Conservation (phyloP, 1,140 invertebrate genomes). For the Capitella teleta region DNA sequence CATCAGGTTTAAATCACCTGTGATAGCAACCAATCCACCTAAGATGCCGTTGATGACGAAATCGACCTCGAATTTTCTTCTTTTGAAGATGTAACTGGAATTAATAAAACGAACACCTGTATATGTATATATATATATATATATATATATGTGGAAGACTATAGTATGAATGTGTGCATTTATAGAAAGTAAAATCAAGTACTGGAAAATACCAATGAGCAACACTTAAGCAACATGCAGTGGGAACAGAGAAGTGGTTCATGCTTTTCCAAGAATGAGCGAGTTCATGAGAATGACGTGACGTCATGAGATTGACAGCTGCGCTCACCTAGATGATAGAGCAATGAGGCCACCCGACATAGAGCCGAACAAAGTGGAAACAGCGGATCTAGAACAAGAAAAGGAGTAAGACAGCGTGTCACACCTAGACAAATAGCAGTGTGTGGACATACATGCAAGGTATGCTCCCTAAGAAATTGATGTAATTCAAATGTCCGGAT, state of each 20-base stretch:
- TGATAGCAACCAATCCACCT: constrained; percentile 1
- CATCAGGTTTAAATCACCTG: too few species aligned
- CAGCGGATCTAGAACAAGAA: not conserved
- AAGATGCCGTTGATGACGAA: constrained; percentile 8
- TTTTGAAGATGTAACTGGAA: constrained; percentile 2
- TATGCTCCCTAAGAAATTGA: too few species aligned
- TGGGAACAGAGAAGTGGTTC: too few species aligned
- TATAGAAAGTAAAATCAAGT: too few species aligned
- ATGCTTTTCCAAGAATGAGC: too few species aligned
- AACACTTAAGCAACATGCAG: too few species aligned
- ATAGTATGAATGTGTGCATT: not conserved
- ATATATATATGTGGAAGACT: not conserved
- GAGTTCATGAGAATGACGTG: not conserved
- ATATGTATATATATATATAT: not conserved
- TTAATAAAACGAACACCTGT: not conserved
- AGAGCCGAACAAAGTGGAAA: not conserved
- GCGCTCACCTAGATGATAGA: not conserved
- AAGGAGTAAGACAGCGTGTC: not conserved
- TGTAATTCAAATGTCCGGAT: too few species aligned
- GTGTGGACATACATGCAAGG: too few species aligned
- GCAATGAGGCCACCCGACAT: not conserved
- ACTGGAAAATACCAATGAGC: too few species aligned
- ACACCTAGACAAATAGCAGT: not conserved
- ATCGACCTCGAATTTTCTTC: constrained; percentile 1
- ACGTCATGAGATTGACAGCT: not conserved